Evolutionary conservation across 2,113 vertebrate genomes (phyloP).

Genomic region (Rutilus rutilus): DNA sequence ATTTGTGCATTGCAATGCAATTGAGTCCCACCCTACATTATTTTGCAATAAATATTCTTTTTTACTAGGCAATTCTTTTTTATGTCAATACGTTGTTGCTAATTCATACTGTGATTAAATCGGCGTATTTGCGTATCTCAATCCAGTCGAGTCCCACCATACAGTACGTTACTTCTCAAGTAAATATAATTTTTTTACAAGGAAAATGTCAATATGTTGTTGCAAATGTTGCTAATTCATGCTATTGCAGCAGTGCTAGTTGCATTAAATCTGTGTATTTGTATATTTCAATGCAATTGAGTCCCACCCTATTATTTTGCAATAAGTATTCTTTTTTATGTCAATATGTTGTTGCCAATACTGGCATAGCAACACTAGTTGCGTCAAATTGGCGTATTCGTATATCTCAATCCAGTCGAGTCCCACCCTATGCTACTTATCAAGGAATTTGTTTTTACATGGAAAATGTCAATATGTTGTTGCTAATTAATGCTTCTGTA

Average conservation of each 20-base stretch:
- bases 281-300: neutral
- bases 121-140: accelerated
- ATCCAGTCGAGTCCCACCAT: neutral
- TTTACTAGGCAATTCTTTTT: neutral
- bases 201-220: neutral
- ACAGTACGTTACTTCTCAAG: neutral
- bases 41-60: neutral
- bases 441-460: neutral
- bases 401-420: neutral
- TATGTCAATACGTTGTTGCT: neutral
- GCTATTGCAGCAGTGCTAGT: neutral
- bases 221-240: neutral
- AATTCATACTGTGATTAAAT: neutral
- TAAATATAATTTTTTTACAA: neutral
- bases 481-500: neutral
- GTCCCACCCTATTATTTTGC: neutral
- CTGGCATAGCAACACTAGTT: neutral
- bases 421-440: neutral
- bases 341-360: neutral
- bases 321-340: neutral
- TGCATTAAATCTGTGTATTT: neutral
- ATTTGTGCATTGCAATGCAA: neutral
- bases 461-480: too few relatives aligned
- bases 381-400: neutral
- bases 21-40: neutral